These are phyloP conservation scores for Sebastiscus tertius DNA, from an alignment of 2,797 vertebrate species.

Conservation along the genomic window DNA sequence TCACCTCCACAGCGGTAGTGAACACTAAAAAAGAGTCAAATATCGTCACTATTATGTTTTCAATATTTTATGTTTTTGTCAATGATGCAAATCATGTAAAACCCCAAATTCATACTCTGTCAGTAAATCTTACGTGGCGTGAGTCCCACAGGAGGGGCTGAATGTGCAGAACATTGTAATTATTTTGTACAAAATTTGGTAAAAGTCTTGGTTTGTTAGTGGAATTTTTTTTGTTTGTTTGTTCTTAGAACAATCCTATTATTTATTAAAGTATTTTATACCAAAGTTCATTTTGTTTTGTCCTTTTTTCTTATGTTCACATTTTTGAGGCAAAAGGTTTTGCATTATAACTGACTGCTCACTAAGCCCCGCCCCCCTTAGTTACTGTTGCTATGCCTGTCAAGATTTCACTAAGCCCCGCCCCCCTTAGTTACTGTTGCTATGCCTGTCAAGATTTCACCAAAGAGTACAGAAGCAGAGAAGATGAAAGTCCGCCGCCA, in stretches of 20 bases:
- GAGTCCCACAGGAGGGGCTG: conserved; percentile 61
- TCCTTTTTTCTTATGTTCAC: conserved; percentile 2
- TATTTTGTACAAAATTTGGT: conserved; percentile 89
- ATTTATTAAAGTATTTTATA: conserved; percentile 99
- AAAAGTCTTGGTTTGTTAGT: conserved; percentile 88
- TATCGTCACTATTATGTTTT: conserved; percentile 63
- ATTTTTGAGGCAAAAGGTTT: not conserved
- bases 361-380: no score
- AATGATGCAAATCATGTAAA: conserved; percentile 62
- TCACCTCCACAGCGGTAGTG: conserved; percentile 70
- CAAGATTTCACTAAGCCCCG: no score
- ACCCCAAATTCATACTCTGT: conserved; percentile 54
- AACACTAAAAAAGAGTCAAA: conserved; percentile 37
- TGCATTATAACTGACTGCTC: not conserved
- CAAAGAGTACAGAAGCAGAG: no score
- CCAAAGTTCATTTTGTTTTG: conserved; percentile 70
- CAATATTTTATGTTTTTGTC: conserved; percentile 58
- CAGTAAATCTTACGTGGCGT: conserved; percentile 47
- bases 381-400: no score
- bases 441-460: no score
- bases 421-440: no score
- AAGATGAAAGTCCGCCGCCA: no score
- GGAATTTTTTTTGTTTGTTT: conserved; percentile 84
- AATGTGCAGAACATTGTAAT: conserved; percentile 83
- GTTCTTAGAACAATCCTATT: conserved; percentile 86